Evolutionary conservation across 2,888 invertebrate species (phyloP), one percentile per base, ranked within the genome.

Genomic region (Limnephilus auricula): DNA sequence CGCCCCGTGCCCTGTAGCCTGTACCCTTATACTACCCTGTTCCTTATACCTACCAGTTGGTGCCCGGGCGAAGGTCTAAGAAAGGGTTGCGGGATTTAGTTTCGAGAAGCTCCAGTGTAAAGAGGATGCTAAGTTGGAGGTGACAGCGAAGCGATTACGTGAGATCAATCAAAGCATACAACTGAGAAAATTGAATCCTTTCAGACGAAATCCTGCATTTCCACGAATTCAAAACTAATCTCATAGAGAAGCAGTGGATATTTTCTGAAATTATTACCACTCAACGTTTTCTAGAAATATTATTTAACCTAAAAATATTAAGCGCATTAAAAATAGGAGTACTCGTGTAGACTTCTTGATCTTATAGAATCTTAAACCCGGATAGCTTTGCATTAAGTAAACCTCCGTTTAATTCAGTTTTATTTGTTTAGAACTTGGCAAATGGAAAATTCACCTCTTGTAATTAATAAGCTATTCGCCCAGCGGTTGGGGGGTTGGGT

Each of bases 401-500:
- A 78, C 65, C 88, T 45, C 37, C 50, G 50, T 89, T 91, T 79
- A 91, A 89, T 90, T 90, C 90, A 88, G 84, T 90, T 87, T 87
- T 90, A 83, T 88, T 91, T 91, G 85, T 82, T 82, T 91, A 34
- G 78, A 83, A 65, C 91, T 91, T 83, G 9, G 87, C 78, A 90
- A 90, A 88, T 88, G 87, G 86, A 90, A 90, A 92, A 89, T 34
- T 86, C 86, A 91, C 91, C 91, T 89, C 89, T 90, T 37, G 79
- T 90, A 91, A 92, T 92, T 92, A 92, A 92, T 92, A 89, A 92
- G 92, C 85, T 79, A 91, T 92, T 91, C 90, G 85, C 65, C 90
- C 78, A 84, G 89, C 89, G 80, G 37, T 40, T 4, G 1, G 50
- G 50, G 45, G 65, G 40, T 15, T 31, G 78, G 25, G 25, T 25